A percentile compares a stretch with the other conserved stretches of the same genome.
phyloP scores from a whole-genome alignment of 2,113 vertebrate species.

The Montifringilla adamsi region DNA sequence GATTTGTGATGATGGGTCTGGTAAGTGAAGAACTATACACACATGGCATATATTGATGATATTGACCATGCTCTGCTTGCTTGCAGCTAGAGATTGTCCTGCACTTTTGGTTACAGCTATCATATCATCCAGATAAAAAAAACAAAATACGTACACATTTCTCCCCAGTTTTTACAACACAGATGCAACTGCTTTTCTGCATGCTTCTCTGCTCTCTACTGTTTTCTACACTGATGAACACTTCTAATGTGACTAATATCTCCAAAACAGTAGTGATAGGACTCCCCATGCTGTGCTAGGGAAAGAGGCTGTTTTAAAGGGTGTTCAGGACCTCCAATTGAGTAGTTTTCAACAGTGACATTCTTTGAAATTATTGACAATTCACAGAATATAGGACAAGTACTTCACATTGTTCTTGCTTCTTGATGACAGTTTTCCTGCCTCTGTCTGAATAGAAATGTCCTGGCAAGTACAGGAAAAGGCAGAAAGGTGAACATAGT shows the following conservation, averaged over 20 bases:
- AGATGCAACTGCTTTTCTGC: background rate
- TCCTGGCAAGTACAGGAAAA: background rate
- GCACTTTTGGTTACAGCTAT: background rate
- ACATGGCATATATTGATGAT: background rate
- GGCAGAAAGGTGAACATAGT: background rate
- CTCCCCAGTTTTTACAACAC: background rate
- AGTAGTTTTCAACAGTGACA: background rate
- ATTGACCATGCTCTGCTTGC: background rate
- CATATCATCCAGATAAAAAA: background rate
- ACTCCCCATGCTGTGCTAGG: background rate
- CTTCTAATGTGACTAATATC: background rate
- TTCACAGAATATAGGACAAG: background rate
- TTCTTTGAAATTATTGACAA: background rate
- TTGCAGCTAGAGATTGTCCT: background rate
- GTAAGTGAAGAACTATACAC: background rate
- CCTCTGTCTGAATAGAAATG: background rate
- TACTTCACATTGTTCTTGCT: background rate
- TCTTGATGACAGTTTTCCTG: background rate
- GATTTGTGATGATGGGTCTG: background rate
- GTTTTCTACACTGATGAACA: background rate
- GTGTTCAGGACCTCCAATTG: background rate
- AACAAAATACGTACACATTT: accelerated
- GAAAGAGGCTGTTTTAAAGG: background rate
- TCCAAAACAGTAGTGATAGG: background rate
- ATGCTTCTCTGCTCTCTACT: background rate